Evolutionary conservation across 2,113 vertebrate genomes (phyloP).

Genomic region (Aspiorhynchus laticeps): DNA sequence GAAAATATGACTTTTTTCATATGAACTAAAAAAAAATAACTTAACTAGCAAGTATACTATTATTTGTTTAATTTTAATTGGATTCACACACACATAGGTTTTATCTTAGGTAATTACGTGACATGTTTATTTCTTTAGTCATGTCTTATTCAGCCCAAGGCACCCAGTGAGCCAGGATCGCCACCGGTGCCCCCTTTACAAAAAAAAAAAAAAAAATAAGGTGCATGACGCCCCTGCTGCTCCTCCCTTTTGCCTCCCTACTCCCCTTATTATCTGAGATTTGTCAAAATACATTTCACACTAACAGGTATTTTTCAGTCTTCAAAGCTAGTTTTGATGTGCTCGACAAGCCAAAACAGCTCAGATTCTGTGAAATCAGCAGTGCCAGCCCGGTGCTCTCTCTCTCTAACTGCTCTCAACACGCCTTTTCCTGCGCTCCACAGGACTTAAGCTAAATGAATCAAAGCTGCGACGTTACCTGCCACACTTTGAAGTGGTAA

Average conservation of each 20-base stretch:
- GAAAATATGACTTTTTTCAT: too few relatives aligned
- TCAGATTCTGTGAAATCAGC: slow-evolving; percentile 82
- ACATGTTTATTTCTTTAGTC: not conserved
- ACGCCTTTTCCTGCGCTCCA: slow-evolving; percentile 71
- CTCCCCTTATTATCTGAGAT: slow-evolving; percentile 74
- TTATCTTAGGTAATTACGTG: not conserved
- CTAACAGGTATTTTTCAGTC: slow-evolving; percentile 78
- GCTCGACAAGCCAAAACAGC: slow-evolving; percentile 76
- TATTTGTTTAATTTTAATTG: not conserved
- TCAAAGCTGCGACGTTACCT: slow-evolving; percentile 75
- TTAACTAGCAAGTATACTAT: not conserved
- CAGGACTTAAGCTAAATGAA: slow-evolving; percentile 81
- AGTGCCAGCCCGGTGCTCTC: slow-evolving; percentile 66
- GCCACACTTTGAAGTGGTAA: slow-evolving; percentile 78
- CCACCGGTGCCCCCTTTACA: slow-evolving; percentile 28
- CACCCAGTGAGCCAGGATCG: not conserved
- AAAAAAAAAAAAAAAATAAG: not conserved
- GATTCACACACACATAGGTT: not conserved
- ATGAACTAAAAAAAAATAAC: not conserved
- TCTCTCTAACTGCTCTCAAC: slow-evolving; percentile 51
- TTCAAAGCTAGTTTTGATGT: slow-evolving; percentile 82
- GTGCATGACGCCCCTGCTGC: not conserved
- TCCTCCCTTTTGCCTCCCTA: not conserved
- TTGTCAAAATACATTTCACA: slow-evolving; percentile 85
- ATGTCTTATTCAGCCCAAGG: not conserved